phyloP scores from a whole-genome alignment of 92 coral and sea anemone species.

The Siderastrea radians region DNA sequence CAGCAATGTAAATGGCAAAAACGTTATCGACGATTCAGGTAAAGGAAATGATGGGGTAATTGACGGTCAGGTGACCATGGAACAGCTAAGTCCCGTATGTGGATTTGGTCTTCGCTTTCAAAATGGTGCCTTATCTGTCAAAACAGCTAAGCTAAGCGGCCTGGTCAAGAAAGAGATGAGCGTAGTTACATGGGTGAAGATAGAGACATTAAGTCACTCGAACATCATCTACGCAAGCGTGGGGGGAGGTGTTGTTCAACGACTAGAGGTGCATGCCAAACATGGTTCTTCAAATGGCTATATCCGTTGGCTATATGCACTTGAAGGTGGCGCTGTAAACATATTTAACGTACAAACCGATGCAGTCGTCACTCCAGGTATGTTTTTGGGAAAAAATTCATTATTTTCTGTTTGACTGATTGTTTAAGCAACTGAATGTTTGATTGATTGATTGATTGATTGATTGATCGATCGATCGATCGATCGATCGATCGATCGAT shows the following conservation, averaged over 20 bases:
- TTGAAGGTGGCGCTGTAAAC: conserved; percentile 2
- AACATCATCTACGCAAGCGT: conserved; percentile 74
- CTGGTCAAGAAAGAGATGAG: conserved; percentile 50
- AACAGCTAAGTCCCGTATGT: conserved; percentile 43
- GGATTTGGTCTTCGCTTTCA: conserved; percentile 39
- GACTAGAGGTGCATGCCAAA: conserved; percentile 35
- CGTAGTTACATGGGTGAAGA: conserved; percentile 60
- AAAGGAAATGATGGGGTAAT: conserved; percentile 33
- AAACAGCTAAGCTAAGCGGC: background rate
- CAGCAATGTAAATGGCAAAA: conserved; percentile 25
- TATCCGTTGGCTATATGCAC: conserved; percentile 62
- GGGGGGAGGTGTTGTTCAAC: conserved; percentile 62
- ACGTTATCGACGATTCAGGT: conserved; percentile 48
- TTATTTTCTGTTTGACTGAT: background rate
- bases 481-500: background rate
- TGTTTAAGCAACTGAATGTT: background rate
- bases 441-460: background rate
- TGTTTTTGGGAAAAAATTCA: background rate
- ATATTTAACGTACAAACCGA: conserved; percentile 54
- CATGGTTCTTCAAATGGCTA: conserved; percentile 28
- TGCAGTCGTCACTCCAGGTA: conserved; percentile 69
- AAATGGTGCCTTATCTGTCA: conserved; percentile 13
- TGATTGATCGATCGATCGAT: background rate
- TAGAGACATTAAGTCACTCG: conserved; percentile 29
- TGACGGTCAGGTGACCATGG: conserved; percentile 35